Evolutionary conservation across 2,113 vertebrate genomes (phyloP).

Genomic region (Platysternon megacephalum): DNA sequence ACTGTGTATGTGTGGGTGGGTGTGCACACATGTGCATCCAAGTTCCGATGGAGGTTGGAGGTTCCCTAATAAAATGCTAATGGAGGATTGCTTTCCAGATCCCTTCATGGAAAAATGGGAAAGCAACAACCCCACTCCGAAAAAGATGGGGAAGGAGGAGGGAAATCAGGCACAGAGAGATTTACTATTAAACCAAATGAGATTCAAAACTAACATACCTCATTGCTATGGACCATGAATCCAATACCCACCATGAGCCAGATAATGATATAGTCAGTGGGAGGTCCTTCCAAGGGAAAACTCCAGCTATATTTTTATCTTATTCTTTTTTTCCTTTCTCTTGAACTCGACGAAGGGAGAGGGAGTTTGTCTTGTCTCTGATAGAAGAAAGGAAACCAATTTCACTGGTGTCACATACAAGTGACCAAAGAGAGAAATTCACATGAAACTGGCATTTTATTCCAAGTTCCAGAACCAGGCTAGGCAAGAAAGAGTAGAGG

Average conservation of each 20-base stretch:
- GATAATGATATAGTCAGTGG: conserved; percentile 70
- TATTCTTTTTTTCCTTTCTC: neutral
- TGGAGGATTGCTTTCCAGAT: neutral
- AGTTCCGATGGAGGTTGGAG: neutral
- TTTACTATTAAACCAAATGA: conserved; percentile 66
- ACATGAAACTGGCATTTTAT: conserved; percentile 33
- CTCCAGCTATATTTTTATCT: conserved; percentile 9
- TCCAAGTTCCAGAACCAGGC: conserved; percentile 27
- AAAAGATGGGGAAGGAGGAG: neutral
- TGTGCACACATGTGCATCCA: neutral
- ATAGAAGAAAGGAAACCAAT: conserved; percentile 45
- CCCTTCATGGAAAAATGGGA: neutral
- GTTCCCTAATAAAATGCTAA: accelerated
- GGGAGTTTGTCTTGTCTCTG: neutral
- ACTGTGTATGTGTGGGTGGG: accelerated
- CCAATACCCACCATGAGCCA: conserved; percentile 62
- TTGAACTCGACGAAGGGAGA: conserved; percentile 5
- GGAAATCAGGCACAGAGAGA: neutral
- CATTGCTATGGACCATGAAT: conserved; percentile 61
- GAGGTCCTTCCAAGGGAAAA: conserved; percentile 50
- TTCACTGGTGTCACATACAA: neutral
- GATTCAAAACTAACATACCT: conserved; percentile 40
- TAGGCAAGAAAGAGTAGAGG: neutral
- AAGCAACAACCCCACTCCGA: neutral
- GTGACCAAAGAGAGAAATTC: conserved; percentile 55